Evolutionary conservation across 2,113 vertebrate genomes (phyloP).

Genomic region (Tragelaphus buxtoni): DNA sequence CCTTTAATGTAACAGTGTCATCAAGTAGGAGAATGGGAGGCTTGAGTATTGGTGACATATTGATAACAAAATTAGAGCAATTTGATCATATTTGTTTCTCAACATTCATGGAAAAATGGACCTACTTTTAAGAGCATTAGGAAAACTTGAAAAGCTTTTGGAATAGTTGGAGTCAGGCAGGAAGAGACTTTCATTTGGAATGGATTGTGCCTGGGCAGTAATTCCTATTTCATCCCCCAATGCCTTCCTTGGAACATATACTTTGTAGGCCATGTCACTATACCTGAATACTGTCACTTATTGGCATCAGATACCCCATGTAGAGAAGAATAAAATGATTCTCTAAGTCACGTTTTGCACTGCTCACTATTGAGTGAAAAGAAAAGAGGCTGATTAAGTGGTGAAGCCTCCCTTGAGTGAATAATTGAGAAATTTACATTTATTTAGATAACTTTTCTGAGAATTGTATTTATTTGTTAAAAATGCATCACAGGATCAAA

Average conservation of each 20-base stretch:
- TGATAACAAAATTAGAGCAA: not conserved
- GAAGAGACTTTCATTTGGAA: not conserved
- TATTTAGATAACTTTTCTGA: slow-evolving; percentile 23
- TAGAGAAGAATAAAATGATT: not conserved
- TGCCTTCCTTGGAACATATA: not conserved
- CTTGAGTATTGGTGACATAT: not conserved
- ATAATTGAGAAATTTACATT: not conserved
- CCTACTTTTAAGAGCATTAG: not conserved
- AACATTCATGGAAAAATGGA: not conserved
- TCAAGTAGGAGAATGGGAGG: not conserved
- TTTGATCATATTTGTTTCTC: not conserved
- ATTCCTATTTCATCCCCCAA: not conserved
- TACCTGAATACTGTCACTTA: not conserved
- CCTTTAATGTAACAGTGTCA: not conserved
- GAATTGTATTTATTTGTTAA: slow-evolving; percentile 18
- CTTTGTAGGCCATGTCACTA: not conserved
- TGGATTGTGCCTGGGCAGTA: not conserved
- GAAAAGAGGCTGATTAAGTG: not conserved
- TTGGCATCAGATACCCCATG: not conserved
- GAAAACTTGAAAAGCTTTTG: not conserved
- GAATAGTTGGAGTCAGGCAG: not conserved
- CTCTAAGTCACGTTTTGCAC: not conserved
- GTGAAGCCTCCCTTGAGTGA: not conserved
- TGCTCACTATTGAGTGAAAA: not conserved
- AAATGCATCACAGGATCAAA: not conserved